A percentile compares a stretch with the other conserved stretches of the same genome.
Conservation (phyloP, 2,888 invertebrate species). For the Catocala nupta region DNA sequence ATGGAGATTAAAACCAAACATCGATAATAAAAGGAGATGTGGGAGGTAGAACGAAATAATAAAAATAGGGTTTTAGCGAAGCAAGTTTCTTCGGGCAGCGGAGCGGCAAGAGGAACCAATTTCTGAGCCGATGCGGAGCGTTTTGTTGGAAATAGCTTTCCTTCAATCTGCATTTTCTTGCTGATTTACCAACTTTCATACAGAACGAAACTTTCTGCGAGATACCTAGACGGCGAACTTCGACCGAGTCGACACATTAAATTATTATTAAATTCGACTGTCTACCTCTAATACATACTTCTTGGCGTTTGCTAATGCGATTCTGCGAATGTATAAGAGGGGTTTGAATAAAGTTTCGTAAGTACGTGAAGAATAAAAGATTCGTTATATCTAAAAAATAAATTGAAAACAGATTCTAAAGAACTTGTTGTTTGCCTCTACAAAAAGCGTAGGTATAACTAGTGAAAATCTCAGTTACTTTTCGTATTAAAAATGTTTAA, state of each 20-base stretch:
- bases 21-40: slow-evolving; percentile 72
- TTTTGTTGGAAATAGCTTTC: slow-evolving; percentile 87
- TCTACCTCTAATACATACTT: slow-evolving; percentile 22
- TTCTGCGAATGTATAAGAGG: slow-evolving; percentile 7
- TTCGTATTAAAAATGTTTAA: too few species aligned
- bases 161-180: slow-evolving; percentile 88
- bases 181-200: slow-evolving; percentile 87
- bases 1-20: slow-evolving; percentile 77
- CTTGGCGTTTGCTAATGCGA: slow-evolving; percentile 7
- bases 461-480: too few species aligned
- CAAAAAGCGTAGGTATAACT: too few species aligned
- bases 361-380: neutral
- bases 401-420: too few species aligned
- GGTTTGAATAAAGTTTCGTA: neutral
- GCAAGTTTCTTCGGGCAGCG: slow-evolving; percentile 81
- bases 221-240: slow-evolving; percentile 67
- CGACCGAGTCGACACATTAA: slow-evolving; percentile 70
- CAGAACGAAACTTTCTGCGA: slow-evolving; percentile 68
- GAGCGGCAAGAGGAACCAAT: slow-evolving; percentile 84
- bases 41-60: slow-evolving; percentile 74
- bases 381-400: neutral
- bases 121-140: slow-evolving; percentile 84
- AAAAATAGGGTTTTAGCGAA: slow-evolving; percentile 82
- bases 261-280: slow-evolving; percentile 68
- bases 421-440: too few species aligned